Evolutionary conservation across 1,140 invertebrate species (phyloP).

Genomic region (Cotesia typhae): DNA sequence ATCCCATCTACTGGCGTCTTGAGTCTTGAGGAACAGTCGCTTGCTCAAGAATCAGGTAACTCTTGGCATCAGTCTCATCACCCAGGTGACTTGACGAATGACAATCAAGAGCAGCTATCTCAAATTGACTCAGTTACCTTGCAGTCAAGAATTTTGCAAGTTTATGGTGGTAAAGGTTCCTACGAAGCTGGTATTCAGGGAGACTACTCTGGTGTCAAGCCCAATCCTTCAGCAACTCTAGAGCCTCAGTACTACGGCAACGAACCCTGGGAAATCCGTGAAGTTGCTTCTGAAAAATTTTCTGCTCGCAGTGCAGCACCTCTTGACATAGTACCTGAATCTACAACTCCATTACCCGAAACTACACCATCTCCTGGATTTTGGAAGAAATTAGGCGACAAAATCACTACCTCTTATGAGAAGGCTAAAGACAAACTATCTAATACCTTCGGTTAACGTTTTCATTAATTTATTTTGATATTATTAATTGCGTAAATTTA

Average conservation of each 20-base stretch:
- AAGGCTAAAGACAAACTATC: constrained; percentile 67
- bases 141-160: constrained; percentile 52
- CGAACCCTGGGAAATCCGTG: constrained; percentile 51
- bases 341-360: constrained; percentile 32
- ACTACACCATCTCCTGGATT: constrained; percentile 62
- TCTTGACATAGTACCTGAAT: constrained; percentile 28
- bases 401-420: constrained; percentile 58
- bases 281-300: constrained; percentile 42
- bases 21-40: constrained; percentile 30
- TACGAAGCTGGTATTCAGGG: constrained; percentile 44
- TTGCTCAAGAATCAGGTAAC: constrained; percentile 4
- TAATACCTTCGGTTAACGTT: constrained; percentile 60
- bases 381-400: constrained; percentile 66
- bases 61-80: constrained; percentile 47
- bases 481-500: constrained; percentile 24
- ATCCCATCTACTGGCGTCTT: background rate
- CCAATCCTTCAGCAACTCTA: constrained; percentile 52
- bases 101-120: constrained; percentile 26
- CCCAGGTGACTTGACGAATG: constrained; percentile 42
- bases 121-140: constrained; percentile 29
- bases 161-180: constrained; percentile 50
- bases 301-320: constrained; percentile 22
- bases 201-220: constrained; percentile 46
- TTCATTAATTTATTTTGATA: constrained; percentile 37
- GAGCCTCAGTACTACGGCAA: constrained; percentile 37